Evolutionary conservation across 1,140 invertebrate genomes (phyloP), one percentile per base, ranked within the genome.

Genomic region (Asobara japonica): DNA sequence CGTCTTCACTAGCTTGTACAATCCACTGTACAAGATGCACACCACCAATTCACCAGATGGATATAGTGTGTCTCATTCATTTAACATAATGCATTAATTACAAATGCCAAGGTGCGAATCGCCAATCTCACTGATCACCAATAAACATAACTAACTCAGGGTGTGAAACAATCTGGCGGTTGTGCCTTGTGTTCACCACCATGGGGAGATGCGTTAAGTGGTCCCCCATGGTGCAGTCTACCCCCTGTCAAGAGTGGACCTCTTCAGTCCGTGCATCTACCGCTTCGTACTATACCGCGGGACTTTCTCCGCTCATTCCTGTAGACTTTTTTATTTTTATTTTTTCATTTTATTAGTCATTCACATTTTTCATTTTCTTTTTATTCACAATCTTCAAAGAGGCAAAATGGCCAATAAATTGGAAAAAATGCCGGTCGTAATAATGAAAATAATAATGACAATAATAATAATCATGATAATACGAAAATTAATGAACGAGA

Each of bases 171-270:
- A 71, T 68, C 27, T 51, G 45, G 64, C 69, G 67, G 41, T 65
- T 65, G 1, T 33, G 11, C 31, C 31, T 71, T 67, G 60, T 64
- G 25, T 64, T 68, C 51, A 36, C 38, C 64, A 45, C 45, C 13
- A 36, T 56, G 68, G 10, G 33, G 65, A 69, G 56, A 45, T 18
- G 45, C 51, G 65, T 67, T 74, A 74, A 74, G 73, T 74, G 73
- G 73, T 74, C 67, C 73, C 73, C 73, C 65, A 71, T 71, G 67
- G 73, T 45, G 73, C 30, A 48, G 73, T 30, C 69, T 71, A 74
- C 73, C 73, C 73, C 73, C 73, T 71, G 69, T 67, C 69, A 71
- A 74, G 69, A 71, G 31, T 66, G 69, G 69, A 45, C 68, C 61
- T 61, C 65, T 45, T 45, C 29, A 18, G 61, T 48, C 16, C 27